phyloP scores from a whole-genome alignment of 2,888 invertebrate species.

The Amphimallon solstitiale region DNA sequence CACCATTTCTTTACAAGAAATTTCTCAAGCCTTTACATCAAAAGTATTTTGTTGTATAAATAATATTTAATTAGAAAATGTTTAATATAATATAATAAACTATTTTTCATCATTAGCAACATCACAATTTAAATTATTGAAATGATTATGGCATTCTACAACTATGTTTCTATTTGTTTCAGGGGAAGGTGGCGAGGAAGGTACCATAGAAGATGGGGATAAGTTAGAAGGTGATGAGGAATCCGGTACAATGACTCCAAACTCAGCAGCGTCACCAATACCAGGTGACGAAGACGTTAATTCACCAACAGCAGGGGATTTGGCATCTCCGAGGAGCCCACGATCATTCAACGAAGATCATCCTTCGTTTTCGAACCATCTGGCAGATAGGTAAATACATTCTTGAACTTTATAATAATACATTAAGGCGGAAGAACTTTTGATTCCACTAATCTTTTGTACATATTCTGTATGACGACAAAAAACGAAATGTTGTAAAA shows the following conservation, averaged over 20 bases:
- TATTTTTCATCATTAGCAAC: too few species aligned
- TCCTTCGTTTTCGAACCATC: constrained; percentile 50
- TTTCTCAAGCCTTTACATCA: too few species aligned
- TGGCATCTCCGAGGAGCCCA: constrained; percentile 58
- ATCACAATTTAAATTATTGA: not conserved
- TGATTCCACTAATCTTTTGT: too few species aligned
- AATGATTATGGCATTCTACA: not conserved
- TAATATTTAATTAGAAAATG: too few species aligned
- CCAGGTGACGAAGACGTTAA: constrained; percentile 59
- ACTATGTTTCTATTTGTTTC: constrained; percentile 55
- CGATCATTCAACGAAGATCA: constrained; percentile 58
- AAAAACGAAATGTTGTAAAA: too few species aligned
- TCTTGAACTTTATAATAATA: constrained; percentile 6
- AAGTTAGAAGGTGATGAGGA: constrained; percentile 63
- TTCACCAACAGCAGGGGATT: constrained; percentile 59
- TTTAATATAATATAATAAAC: too few species aligned
- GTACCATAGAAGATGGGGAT: constrained; percentile 62
- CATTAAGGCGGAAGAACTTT: too few species aligned
- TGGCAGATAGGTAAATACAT: constrained; percentile 51
- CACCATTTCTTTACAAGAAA: too few species aligned
- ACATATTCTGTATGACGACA: too few species aligned
- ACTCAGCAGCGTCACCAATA: constrained; percentile 60
- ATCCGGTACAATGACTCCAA: constrained; percentile 62
- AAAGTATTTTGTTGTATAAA: too few species aligned
- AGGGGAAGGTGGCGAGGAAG: constrained; percentile 70